Evolutionary conservation across 2,888 invertebrate genomes (phyloP), one percentile per base, ranked within the genome.

Genomic region (Rhagium mordax): DNA sequence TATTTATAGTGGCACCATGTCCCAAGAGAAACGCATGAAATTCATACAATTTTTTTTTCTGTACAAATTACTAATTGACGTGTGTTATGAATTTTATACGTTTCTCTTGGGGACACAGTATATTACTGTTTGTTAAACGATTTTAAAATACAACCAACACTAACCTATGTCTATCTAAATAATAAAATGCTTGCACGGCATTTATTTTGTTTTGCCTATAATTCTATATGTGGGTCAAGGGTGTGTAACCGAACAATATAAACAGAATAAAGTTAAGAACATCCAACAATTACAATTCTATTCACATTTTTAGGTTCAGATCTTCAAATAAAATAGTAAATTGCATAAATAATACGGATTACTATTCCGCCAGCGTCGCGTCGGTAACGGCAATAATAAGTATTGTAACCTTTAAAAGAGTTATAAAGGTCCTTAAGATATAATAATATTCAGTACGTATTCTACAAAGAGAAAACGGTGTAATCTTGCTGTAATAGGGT

Each of bases 311-410:
- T 20, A 15, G 6, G 10, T 61, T 59, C 33, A 59, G 29, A 29
- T 59, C 59, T 29, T 24, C 29, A 59, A 59, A 59, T 59, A 41
- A 55, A 55, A 55, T n/a, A 55, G 13, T 15, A 24, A 21, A 55
- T 55, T 55, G 24, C 55, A 55, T 24, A 55, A 55, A 55, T 55
- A 24, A 21, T 2, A 55, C 3, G 6, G 10, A n/a, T 55, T 55
- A 51, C 21, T 24, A 55, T 55, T 24, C 55, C 13, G 55, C n/a
- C 0, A 5, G n/a, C 27, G 27, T 55, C 15, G n/a, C 27, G 27
- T 55, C 21, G 21, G n/a, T 55, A 15, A 24, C 51, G n/a, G 10
- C 20, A 24, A 24, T 55, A 55, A 55, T 55, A 55, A 10, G 27
- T 24, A n/a, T n/a, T n/a, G n/a, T n/a, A 24, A n/a, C 55, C 20